Evolutionary conservation across 2,797 vertebrate genomes (phyloP), one percentile per base, ranked within the genome.

Genomic region (Apogon hyalosoma): DNA sequence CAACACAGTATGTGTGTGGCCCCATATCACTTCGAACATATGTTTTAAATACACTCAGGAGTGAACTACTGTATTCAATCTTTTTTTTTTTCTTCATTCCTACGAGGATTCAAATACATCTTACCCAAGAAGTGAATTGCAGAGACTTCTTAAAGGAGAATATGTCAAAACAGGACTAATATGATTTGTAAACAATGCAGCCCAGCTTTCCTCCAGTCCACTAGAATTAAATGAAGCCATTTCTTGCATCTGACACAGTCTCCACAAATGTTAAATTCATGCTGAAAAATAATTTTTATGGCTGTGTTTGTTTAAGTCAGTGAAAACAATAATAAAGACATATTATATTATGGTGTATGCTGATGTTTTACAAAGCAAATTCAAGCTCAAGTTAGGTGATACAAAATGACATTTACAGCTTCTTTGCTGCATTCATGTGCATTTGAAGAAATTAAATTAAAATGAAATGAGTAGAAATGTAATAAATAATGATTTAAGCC

Each of bases 201-300:
- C 40, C 57, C 41, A 33, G 62, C 57, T 69, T 45, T 47, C 8
- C 52, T 36, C 24, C 18, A 56, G 73, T 73, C 69, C 15, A 36
- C 70, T 43, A 47, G 13, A 48, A 74, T 85, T 76, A 73, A 60
- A 77, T 81, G 43, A 80, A 63, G 57, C 60, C 13, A 28, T 59
- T 52, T 68, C 21, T 5, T 65, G 55, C 74, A 65, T 62, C 47
- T 43, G 53, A 83, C 74, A 69, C 28, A 54, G 47, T 54, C 63
- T 50, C 31, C 42, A 57, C 36, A 56, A 53, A 63, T 40, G 61
- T 64, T 58, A 43, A 47, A 55, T 45, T 31, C 45, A 63, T 49
- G 56, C 45, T 59, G 45, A 67, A 79, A 69, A 58, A 18, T 33
- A 53, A 14, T 54, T 19, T 56, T 14, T 55, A 43, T 68, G 40